Conservation (phyloP, 2,797 vertebrate species). For the Tachyglossus aculeatus region DNA sequence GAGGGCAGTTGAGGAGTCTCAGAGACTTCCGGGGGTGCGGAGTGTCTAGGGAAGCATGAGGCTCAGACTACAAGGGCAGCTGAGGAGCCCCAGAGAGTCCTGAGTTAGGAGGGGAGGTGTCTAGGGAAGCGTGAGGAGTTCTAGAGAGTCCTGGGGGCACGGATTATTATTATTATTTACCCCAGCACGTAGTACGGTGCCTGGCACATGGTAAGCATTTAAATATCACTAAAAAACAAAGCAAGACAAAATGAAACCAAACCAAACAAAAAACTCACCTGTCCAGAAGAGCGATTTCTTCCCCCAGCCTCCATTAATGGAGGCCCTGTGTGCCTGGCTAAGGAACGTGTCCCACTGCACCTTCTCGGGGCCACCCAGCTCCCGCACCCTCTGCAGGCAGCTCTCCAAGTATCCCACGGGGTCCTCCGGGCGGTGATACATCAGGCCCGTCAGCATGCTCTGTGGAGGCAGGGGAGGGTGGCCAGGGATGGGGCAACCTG, state of each 20-base stretch:
- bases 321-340: slow-evolving; percentile 47
- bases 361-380: slow-evolving; percentile 67
- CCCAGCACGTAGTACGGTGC: too few relatives aligned
- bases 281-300: slow-evolving; percentile 61
- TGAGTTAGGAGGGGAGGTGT: too few relatives aligned
- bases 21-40: background rate
- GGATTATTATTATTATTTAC: too few relatives aligned
- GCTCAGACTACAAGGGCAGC: too few relatives aligned
- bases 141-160: too few relatives aligned
- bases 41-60: background rate
- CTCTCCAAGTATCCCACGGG: slow-evolving; percentile 69
- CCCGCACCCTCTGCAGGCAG: slow-evolving; percentile 69
- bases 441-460: slow-evolving; percentile 76
- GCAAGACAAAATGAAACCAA: too few relatives aligned
- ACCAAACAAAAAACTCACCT: slow-evolving; percentile 60
- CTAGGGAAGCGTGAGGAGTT: too few relatives aligned
- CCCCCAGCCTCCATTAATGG: slow-evolving; percentile 47
- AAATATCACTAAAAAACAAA: too few relatives aligned
- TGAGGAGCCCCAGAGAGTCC: too few relatives aligned
- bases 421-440: slow-evolving; percentile 74
- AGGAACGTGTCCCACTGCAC: slow-evolving; percentile 76
- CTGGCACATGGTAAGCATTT: too few relatives aligned
- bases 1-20: background rate
- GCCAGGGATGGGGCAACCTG: background rate
- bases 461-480: slow-evolving; percentile 24